Evolutionary conservation across 1,140 invertebrate species (phyloP), one percentile per base, ranked within the genome.

Genomic region (Spodoptera frugiperda): DNA sequence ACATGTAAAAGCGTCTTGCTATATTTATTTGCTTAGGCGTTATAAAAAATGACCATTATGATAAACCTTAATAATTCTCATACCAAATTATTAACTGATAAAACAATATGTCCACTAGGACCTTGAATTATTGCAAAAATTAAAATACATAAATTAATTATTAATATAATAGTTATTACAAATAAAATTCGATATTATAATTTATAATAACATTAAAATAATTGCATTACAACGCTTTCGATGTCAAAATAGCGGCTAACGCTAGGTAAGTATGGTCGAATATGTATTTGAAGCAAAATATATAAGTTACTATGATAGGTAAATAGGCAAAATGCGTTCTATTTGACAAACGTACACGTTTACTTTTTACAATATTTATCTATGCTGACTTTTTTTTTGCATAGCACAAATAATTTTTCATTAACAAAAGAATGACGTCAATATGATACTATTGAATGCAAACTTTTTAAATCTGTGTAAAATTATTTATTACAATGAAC

Each of bases 141-240:
- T 63, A 48, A 21, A 21, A 5, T 65, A 48, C 11, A n/a, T 65
- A 49, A 48, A 46, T 48, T 19, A 21, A 48, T 25, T 48, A 48
- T 25, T 48, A 46, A 12, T 12, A 57, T n/a, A 63, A n/a, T n/a
- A 5, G 48, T 51, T 51, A 46, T 39, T 63, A 63, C 59, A 46
- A 63, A 46, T 65, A 21, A 65, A 21, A 46, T 48, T 48, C n/a
- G 4, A n/a, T 48, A 65, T 11, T 65, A 46, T 65, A 65, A 65
- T 4, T 11, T 65, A 46, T 65, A 65, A 65, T 9, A 21, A n/a
- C n/a, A n/a, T 65, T 65, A 65, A 65, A 48, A 48, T 65, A 65
- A 65, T 65, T 65, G 44, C 61, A 65, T 65, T 63, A 25, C 17
- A 65, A 48, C 61, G 61, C 4, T 48, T 65, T 49, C 61, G 61